These are phyloP conservation scores for Caenorhabditis wallacei DNA, from an alignment of 2,888 invertebrate genomes.

Conservation along the genomic window DNA sequence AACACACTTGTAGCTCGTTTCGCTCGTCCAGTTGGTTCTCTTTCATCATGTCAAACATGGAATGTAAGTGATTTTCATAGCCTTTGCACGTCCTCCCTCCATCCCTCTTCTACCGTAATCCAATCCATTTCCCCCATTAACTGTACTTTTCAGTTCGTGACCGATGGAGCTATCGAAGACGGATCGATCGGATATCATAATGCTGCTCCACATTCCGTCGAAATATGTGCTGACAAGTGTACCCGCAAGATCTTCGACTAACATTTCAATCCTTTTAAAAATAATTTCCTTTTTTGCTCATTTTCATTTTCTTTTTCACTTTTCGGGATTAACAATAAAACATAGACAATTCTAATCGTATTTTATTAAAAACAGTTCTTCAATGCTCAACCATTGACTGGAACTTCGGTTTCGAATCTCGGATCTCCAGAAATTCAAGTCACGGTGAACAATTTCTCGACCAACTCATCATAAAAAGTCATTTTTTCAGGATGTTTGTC, in stretches of 20 bases:
- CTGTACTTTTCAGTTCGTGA: slow-evolving; percentile 63
- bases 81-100: not conserved
- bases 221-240: slow-evolving; percentile 70
- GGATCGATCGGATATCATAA: slow-evolving; percentile 70
- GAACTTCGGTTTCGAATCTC: not conserved
- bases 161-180: slow-evolving; percentile 65
- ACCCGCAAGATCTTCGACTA: slow-evolving; percentile 61
- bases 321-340: slow-evolving; percentile 29
- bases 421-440: slow-evolving; percentile 51
- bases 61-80: slow-evolving; percentile 62
- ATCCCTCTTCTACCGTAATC: slow-evolving; percentile 3
- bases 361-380: slow-evolving; percentile 44
- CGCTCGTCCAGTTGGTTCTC: slow-evolving; percentile 64
- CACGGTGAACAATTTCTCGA: slow-evolving; percentile 13
- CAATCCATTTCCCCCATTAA: slow-evolving; percentile 1
- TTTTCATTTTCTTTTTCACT: slow-evolving; percentile 20
- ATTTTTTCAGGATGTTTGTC: slow-evolving; percentile 63
- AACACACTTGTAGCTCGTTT: slow-evolving; percentile 68
- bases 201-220: slow-evolving; percentile 55
- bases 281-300: slow-evolving; percentile 5
- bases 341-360: slow-evolving; percentile 5
- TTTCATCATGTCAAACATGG: slow-evolving; percentile 67
- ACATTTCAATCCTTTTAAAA: slow-evolving; percentile 2
- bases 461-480: not conserved
- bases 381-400: slow-evolving; percentile 44